These are phyloP conservation scores for Cataglyphis altisquamis DNA, from an alignment of 2,888 invertebrate species.

Conservation along the genomic window DNA sequence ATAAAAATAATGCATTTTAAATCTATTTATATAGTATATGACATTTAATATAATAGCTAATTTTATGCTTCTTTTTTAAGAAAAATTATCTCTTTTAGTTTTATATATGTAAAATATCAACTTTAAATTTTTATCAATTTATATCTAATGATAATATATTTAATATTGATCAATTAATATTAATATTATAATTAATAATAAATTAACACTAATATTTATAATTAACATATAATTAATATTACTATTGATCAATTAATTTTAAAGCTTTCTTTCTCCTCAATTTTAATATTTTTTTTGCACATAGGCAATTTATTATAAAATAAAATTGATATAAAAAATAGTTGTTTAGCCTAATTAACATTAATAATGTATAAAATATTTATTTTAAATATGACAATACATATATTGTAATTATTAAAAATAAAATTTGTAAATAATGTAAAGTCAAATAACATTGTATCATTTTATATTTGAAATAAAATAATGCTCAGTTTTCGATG, in stretches of 20 bases:
- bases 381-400: too few species aligned
- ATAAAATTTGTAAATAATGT: background rate
- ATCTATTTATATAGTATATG: too few species aligned
- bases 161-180: too few species aligned
- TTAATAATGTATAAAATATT: background rate
- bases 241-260: background rate
- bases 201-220: too few species aligned
- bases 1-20: too few species aligned
- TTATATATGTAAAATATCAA: too few species aligned
- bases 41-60: too few species aligned
- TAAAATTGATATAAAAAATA: background rate
- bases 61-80: background rate
- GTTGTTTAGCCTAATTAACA: background rate
- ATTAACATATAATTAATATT: too few species aligned
- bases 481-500: too few species aligned
- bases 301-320: background rate
- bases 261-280: background rate
- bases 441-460: background rate
- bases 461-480: background rate
- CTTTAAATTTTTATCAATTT: too few species aligned
- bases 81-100: background rate
- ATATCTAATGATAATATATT: background rate
- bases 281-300: background rate
- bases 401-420: background rate
- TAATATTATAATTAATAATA: too few species aligned